Evolutionary conservation across 2,888 invertebrate species (phyloP).

Genomic region (Hoplodrina blanda): DNA sequence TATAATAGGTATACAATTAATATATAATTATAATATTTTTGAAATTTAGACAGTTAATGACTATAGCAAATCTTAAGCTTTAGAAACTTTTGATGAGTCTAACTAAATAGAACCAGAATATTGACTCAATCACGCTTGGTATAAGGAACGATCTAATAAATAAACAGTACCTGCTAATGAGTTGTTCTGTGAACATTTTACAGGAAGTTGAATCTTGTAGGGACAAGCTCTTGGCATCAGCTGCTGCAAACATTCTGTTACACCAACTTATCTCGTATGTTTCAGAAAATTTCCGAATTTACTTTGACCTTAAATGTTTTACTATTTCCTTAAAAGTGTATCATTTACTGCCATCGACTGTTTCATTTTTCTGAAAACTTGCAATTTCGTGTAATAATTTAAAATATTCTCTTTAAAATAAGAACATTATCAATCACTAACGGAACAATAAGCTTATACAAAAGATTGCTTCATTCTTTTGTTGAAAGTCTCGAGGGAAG

Average conservation of each 20-base stretch:
- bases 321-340: not conserved
- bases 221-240: conserved; percentile 21
- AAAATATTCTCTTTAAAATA: conserved; percentile 10
- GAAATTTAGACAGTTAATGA: not conserved
- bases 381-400: not conserved
- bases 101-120: not conserved
- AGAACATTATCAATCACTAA: conserved; percentile 38
- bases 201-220: conserved; percentile 4
- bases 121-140: conserved; percentile 4
- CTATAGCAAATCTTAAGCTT: not conserved
- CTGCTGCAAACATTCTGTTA: conserved; percentile 30
- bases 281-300: conserved; percentile 36
- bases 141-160: not conserved
- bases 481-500: conserved; percentile 27
- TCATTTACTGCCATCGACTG: not conserved
- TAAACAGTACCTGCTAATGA: conserved; percentile 8
- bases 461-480: conserved; percentile 41
- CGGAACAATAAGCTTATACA: conserved; percentile 46
- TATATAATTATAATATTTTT: too few species aligned
- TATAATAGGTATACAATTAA: too few species aligned
- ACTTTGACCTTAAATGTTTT: conserved; percentile 21
- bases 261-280: conserved; percentile 28
- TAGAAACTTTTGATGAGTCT: not conserved
- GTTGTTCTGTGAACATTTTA: conserved; percentile 23
- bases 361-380: not conserved